Evolutionary conservation across 2,888 invertebrate genomes (phyloP).

Genomic region (Sinhomidia bicolor): DNA sequence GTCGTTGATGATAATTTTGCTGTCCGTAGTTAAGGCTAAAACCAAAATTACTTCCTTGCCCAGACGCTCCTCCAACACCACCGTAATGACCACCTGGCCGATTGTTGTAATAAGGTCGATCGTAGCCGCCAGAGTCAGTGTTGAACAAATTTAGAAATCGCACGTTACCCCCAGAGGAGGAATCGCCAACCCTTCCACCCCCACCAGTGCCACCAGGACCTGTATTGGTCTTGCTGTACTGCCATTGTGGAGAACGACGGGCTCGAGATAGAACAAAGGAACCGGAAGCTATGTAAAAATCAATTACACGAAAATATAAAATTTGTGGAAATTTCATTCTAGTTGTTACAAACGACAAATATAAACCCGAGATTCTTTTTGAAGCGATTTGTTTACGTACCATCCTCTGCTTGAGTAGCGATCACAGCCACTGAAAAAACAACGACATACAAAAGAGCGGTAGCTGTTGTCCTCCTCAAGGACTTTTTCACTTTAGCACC

Average conservation of each 20-base stretch:
- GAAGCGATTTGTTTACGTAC: conserved; percentile 6
- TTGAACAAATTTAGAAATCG: conserved; percentile 12
- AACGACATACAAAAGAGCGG: not conserved
- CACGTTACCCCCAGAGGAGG: conserved; percentile 15
- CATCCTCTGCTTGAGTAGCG: not conserved
- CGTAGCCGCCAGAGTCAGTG: not conserved
- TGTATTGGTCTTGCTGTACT: conserved; percentile 5
- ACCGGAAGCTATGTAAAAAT: not conserved
- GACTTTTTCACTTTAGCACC: not conserved
- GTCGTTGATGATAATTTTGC: not conserved
- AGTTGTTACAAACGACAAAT: no score
- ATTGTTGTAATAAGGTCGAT: not conserved
- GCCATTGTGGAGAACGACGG: conserved; percentile 38
- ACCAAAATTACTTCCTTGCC: conserved; percentile 30
- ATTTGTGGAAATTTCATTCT: no score
- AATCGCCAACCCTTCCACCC: no score
- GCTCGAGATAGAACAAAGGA: conserved; percentile 1
- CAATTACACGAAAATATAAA: no score
- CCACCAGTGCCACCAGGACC: no score
- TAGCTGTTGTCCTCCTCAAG: not conserved
- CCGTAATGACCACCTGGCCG: not conserved
- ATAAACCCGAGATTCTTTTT: no score
- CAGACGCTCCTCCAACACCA: not conserved
- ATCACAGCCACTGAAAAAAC: not conserved
- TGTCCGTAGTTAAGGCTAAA: not conserved